phyloP scores from a whole-genome alignment of 2,113 vertebrate species.

The Onychorhynchus coronatus region DNA sequence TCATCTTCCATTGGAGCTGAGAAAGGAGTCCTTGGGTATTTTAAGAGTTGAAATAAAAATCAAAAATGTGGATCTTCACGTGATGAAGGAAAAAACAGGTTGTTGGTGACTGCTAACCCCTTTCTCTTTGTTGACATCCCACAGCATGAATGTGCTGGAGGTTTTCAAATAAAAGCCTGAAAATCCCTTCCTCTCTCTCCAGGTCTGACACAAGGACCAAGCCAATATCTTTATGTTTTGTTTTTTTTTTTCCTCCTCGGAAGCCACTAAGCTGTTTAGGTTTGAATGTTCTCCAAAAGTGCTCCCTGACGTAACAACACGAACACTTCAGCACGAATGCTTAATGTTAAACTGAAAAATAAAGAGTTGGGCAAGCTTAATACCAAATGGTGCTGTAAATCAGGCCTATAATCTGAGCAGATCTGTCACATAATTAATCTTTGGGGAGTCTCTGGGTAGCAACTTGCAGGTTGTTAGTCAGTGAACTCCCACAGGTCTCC shows the following conservation, averaged over 20 bases:
- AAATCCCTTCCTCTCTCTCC: not conserved
- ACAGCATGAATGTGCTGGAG: not conserved
- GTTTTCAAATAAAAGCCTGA: not conserved
- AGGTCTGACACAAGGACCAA: not conserved
- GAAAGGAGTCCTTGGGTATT: not conserved
- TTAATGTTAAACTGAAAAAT: not conserved
- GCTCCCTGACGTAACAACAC: not conserved
- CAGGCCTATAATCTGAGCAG: not conserved
- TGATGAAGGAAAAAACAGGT: not conserved
- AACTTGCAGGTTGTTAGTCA: not conserved
- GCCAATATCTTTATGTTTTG: not conserved
- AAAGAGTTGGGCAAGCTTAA: not conserved
- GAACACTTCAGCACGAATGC: not conserved
- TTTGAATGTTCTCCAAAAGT: not conserved
- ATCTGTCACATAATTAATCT: slow-evolving; percentile 18
- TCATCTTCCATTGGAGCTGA: not conserved
- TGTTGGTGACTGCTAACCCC: not conserved
- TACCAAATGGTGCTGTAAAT: not conserved
- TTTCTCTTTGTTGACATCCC: not conserved
- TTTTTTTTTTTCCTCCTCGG: not conserved
- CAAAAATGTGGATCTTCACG: not conserved
- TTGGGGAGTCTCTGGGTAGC: not conserved
- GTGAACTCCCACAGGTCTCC: not conserved
- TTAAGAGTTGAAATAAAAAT: not conserved
- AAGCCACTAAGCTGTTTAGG: not conserved